Conservation (phyloP, 2,113 vertebrate genomes). For the Laticauda laticaudata region DNA sequence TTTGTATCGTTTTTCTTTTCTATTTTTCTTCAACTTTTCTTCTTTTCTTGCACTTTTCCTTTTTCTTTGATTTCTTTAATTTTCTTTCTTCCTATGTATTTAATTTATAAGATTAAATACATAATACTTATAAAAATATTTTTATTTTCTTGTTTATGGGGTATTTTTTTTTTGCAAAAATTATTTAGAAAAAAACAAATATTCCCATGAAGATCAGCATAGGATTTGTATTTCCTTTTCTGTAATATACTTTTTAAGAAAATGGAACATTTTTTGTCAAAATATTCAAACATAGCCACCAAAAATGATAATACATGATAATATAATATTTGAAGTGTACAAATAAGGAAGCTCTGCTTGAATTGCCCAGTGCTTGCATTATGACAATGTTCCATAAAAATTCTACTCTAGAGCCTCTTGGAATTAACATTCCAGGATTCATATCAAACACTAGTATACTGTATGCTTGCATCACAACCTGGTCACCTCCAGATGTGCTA, state of each 20-base stretch:
- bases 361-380: not conserved
- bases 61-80: too few relatives aligned
- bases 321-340: too few relatives aligned
- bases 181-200: not conserved
- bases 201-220: not conserved
- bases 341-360: accelerated
- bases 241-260: not conserved
- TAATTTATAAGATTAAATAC: not conserved
- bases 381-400: not conserved
- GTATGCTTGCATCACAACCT: not conserved
- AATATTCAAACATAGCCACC: not conserved
- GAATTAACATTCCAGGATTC: not conserved
- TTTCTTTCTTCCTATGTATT: not conserved
- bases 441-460: not conserved
- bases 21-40: not conserved
- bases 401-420: too few relatives aligned
- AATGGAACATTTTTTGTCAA: constrained; percentile 46
- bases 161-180: not conserved
- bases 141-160: not conserved
- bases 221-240: constrained; percentile 10
- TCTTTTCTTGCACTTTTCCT: not conserved
- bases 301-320: too few relatives aligned
- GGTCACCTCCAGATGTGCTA: not conserved
- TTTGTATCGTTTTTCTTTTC: not conserved
- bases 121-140: too few relatives aligned